These are phyloP conservation scores for Pseudolycoriella hygida DNA, from an alignment of 2,888 invertebrate species.

Conservation along the genomic window DNA sequence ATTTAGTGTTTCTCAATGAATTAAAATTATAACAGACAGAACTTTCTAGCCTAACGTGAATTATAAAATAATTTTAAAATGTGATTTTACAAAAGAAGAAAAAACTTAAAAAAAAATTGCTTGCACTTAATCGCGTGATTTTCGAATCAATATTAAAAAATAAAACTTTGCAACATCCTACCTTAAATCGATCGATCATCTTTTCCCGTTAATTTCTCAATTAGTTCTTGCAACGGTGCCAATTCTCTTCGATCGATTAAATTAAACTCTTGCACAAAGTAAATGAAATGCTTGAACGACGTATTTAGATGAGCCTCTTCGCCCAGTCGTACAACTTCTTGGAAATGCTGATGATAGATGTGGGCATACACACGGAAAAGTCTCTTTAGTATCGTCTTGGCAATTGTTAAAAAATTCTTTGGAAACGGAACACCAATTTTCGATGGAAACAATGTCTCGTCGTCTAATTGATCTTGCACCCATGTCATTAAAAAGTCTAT, in stretches of 20 bases:
- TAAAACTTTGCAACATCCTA: neutral
- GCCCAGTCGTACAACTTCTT: conserved; percentile 90
- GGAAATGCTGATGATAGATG: conserved; percentile 98
- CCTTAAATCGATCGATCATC: conserved; percentile 53
- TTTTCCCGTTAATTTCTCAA: conserved; percentile 86
- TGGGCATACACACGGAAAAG: conserved; percentile 98
- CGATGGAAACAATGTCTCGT: conserved; percentile 94
- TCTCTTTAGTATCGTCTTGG: conserved; percentile 94
- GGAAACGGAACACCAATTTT: conserved; percentile 99
- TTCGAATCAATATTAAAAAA: too few species aligned
- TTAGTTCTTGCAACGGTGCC: conserved; percentile 92
- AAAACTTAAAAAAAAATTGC: too few species aligned
- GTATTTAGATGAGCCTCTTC: conserved; percentile 99
- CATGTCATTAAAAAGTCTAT: conserved; percentile 99
- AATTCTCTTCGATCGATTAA: conserved; percentile 91
- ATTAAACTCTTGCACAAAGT: conserved; percentile 83
- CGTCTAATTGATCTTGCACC: conserved; percentile 98
- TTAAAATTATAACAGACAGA: too few species aligned
- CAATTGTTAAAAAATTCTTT: conserved; percentile 89
- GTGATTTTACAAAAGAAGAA: too few species aligned
- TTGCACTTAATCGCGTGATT: too few species aligned
- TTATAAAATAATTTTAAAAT: too few species aligned
- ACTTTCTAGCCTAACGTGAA: too few species aligned
- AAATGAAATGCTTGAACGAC: conserved; percentile 98
- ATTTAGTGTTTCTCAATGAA: too few species aligned